Conservation (phyloP, 2,113 vertebrate genomes). For the Plestiodon gilberti region DNA sequence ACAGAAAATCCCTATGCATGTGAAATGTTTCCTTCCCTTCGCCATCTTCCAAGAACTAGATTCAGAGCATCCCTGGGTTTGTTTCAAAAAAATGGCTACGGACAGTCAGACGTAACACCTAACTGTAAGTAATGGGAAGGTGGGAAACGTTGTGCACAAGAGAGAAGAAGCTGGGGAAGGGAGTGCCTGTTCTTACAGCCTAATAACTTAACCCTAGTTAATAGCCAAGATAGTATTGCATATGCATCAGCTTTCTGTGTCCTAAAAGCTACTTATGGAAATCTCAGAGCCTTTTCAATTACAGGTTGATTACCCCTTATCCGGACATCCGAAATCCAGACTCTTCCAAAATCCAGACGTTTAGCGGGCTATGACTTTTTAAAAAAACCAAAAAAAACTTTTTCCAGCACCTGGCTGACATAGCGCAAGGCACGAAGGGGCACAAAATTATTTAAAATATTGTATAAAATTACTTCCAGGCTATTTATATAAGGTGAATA, state of each 20-base stretch:
- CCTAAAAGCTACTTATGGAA: not conserved
- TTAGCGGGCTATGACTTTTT: no score
- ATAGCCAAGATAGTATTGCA: not conserved
- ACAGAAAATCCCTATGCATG: not conserved
- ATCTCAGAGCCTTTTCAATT: not conserved
- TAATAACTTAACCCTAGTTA: not conserved
- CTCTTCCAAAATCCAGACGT: no score
- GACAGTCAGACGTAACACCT: not conserved
- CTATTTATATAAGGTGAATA: no score
- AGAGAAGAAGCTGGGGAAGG: not conserved
- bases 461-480: no score
- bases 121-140: not conserved
- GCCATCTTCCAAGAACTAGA: not conserved
- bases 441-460: no score
- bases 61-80: not conserved
- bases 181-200: not conserved
- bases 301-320: no score
- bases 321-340: no score
- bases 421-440: no score
- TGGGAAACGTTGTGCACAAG: not conserved
- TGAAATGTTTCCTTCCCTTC: not conserved
- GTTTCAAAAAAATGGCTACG: not conserved
- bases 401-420: no score
- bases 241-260: not conserved
- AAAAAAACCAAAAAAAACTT: no score